Evolutionary conservation across 2,797 vertebrate species (phyloP).

Genomic region (Toxotes lorentzi): DNA sequence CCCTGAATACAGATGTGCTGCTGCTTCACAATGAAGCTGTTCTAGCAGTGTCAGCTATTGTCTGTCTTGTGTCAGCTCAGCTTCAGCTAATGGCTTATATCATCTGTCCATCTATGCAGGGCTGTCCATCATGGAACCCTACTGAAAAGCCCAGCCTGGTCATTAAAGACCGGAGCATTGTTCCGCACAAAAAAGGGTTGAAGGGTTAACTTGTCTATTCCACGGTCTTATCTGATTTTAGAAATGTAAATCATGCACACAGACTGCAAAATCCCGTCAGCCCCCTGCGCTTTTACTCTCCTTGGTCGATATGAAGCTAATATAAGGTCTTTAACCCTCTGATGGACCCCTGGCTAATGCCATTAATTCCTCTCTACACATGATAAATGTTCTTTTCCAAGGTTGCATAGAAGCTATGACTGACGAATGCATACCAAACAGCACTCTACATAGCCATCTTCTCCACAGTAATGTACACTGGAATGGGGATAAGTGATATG

Average conservation of each 20-base stretch:
- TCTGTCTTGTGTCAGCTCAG: conserved; percentile 70
- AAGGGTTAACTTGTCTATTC: conserved; percentile 73
- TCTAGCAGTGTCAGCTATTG: conserved; percentile 69
- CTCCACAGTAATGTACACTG: conserved; percentile 44
- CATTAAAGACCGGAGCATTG: conserved; percentile 69
- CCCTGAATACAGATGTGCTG: conserved; percentile 62
- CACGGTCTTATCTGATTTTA: conserved; percentile 73
- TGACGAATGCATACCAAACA: conserved; percentile 48
- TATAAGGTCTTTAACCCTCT: conserved; percentile 78
- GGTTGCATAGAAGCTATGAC: conserved; percentile 45
- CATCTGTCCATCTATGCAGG: conserved; percentile 47
- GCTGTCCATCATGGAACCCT: conserved; percentile 58
- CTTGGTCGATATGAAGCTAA: conserved; percentile 71
- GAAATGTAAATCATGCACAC: conserved; percentile 64
- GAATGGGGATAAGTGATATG: conserved; percentile 61
- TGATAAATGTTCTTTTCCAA: conserved; percentile 66
- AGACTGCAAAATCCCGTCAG: conserved; percentile 38
- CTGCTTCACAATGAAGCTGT: conserved; percentile 70
- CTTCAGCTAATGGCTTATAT: conserved; percentile 67
- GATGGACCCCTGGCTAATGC: conserved; percentile 69
- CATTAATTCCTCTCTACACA: conserved; percentile 60
- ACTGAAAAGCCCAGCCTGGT: conserved; percentile 55
- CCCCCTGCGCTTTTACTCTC: conserved; percentile 17
- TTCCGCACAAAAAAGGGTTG: conserved; percentile 61
- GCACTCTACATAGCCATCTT: conserved; percentile 43